These are phyloP conservation scores for Dinomys branickii DNA, from an alignment of 2,113 vertebrate species.

Conservation along the genomic window DNA sequence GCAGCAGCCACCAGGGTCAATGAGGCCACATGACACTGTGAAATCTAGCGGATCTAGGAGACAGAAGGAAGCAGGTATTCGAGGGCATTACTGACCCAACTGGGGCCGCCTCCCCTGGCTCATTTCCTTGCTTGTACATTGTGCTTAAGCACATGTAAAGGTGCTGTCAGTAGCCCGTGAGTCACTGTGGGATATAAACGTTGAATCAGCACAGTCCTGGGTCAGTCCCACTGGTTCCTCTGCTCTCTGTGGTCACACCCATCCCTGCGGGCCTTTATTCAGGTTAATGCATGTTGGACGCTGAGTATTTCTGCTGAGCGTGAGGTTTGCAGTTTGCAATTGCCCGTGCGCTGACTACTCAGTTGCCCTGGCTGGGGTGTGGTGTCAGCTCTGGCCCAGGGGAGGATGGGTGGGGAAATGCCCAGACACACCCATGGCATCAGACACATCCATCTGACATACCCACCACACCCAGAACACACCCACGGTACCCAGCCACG, in stretches of 20 bases:
- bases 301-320: background rate
- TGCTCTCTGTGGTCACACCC: background rate
- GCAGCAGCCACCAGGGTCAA: background rate
- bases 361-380: background rate
- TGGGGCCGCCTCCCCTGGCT: too few relatives aligned
- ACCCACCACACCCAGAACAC: too few relatives aligned
- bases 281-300: background rate
- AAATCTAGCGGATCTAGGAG: background rate
- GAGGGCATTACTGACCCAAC: too few relatives aligned
- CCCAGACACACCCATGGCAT: too few relatives aligned
- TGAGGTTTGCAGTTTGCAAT: background rate
- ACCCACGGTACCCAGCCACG: too few relatives aligned
- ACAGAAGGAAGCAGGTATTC: background rate
- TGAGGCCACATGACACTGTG: background rate
- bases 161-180: background rate
- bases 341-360: background rate
- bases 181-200: background rate
- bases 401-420: too few relatives aligned
- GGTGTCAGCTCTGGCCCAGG: background rate
- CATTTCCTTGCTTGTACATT: too few relatives aligned
- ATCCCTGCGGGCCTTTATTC: too few relatives aligned
- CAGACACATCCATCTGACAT: too few relatives aligned
- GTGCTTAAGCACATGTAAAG: background rate
- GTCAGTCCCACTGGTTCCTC: background rate
- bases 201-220: background rate